Evolutionary conservation across 2,888 invertebrate species (phyloP).

Genomic region (Syrista parreyssii): DNA sequence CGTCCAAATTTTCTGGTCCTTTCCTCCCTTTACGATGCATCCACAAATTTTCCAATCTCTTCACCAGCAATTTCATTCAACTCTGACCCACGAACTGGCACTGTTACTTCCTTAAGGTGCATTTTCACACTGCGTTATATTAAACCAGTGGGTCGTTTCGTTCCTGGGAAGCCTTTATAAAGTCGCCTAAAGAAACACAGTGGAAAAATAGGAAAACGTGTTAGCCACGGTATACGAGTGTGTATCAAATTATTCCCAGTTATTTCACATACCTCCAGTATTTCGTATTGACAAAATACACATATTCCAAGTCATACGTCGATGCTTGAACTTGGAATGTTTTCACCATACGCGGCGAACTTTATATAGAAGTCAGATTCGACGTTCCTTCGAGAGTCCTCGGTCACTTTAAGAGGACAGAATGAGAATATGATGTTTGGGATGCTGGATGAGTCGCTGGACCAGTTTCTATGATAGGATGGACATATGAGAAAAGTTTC

Average conservation of each 20-base stretch:
- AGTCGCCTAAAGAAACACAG: neutral
- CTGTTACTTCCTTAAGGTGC: neutral
- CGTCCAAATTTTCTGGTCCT: neutral
- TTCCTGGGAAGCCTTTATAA: neutral
- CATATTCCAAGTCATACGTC: neutral
- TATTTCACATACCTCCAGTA: neutral
- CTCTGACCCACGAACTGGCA: no score
- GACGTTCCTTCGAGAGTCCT: neutral
- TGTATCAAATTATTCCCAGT: neutral
- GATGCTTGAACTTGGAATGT: neutral
- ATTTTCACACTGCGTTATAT: neutral
- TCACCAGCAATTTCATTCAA: no score
- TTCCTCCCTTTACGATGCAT: neutral
- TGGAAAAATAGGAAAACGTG: neutral
- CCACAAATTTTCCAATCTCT: neutral
- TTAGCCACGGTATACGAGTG: neutral
- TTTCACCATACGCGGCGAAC: neutral
- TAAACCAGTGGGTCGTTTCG: neutral
- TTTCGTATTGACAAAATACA: neutral
- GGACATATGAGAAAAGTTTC: constrained; percentile 44
- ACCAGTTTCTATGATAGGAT: neutral
- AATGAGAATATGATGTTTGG: neutral
- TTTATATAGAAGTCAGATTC: neutral
- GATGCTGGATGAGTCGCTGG: neutral
- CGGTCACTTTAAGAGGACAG: neutral